Evolutionary conservation across 2,113 vertebrate species (phyloP).

Genomic region (Enhydra lutris): DNA sequence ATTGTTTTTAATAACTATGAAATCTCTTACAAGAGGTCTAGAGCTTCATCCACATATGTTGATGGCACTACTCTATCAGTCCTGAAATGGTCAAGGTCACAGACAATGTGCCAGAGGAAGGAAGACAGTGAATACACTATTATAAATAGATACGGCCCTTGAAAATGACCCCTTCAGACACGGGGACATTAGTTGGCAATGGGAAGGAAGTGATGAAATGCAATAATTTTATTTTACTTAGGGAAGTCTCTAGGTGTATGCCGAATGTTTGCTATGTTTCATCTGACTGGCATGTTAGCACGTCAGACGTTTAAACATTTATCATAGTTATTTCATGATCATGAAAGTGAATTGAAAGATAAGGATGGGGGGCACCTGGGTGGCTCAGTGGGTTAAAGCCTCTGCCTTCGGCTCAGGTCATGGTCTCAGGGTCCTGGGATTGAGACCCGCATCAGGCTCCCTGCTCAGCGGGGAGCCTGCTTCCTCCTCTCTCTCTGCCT

Average conservation of each 20-base stretch:
- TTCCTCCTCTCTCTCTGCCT: too few species aligned
- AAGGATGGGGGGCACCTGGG: neutral
- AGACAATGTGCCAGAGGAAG: slow-evolving; percentile 49
- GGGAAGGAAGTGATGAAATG: slow-evolving; percentile 51
- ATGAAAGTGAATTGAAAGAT: slow-evolving; percentile 37
- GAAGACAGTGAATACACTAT: slow-evolving; percentile 20
- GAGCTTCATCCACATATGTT: slow-evolving; percentile 33
- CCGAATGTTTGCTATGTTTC: slow-evolving; percentile 1
- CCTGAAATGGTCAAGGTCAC: slow-evolving; percentile 33
- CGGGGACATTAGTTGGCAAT: slow-evolving; percentile 4
- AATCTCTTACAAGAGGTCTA: slow-evolving; percentile 26
- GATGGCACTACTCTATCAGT: slow-evolving; percentile 30
- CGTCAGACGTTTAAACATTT: neutral
- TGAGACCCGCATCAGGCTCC: fast-evolving
- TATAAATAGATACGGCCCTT: slow-evolving; percentile 53
- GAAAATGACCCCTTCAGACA: slow-evolving; percentile 18
- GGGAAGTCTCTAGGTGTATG: slow-evolving; percentile 10
- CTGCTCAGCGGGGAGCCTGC: too few species aligned
- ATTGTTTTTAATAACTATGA: slow-evolving; percentile 30
- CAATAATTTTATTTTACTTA: slow-evolving; percentile 38
- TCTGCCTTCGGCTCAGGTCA: too few species aligned
- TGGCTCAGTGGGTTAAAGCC: too few species aligned
- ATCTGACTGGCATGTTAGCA: slow-evolving; percentile 19
- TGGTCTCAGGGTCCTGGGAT: too few species aligned
- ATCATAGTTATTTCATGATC: neutral